Evolutionary conservation across 2,888 invertebrate species (phyloP).

Genomic region (Lymantria dispar): DNA sequence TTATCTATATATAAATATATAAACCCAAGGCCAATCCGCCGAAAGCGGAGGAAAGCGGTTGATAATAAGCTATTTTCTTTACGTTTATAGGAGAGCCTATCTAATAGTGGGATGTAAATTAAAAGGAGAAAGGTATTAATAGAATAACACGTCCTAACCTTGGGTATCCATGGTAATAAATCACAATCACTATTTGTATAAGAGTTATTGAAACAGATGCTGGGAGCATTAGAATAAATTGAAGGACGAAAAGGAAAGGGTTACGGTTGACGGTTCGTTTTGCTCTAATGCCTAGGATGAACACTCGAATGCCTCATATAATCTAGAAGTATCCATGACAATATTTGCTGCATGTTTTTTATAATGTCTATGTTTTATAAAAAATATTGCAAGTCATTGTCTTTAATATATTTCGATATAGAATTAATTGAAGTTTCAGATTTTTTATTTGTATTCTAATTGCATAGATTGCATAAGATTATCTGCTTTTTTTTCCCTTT

Average conservation of each 20-base stretch:
- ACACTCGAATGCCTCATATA: slow-evolving; percentile 10
- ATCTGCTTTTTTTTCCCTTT: too few relatives aligned
- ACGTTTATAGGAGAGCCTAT: too few relatives aligned
- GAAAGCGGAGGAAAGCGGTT: too few relatives aligned
- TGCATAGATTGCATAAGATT: background rate
- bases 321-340: slow-evolving; percentile 5
- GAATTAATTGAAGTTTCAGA: background rate
- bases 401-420: background rate
- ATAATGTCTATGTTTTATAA: background rate
- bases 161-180: background rate
- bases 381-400: background rate
- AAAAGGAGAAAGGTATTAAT: too few relatives aligned
- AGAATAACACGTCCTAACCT: background rate
- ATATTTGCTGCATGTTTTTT: background rate
- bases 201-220: background rate
- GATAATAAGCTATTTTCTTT: too few relatives aligned
- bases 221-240: slow-evolving; percentile 22
- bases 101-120: too few relatives aligned
- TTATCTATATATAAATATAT: too few relatives aligned
- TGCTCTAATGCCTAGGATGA: slow-evolving; percentile 20
- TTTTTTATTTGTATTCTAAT: background rate
- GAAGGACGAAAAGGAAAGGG: slow-evolving; percentile 53
- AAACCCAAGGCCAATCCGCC: too few relatives aligned
- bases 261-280: slow-evolving; percentile 32
- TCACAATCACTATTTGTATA: background rate